Percentiles rank a stretch among this genome's conserved stretches.
phyloP scores from a whole-genome alignment of 1,140 invertebrate genomes.

The Calliopsis andreniformis region DNA sequence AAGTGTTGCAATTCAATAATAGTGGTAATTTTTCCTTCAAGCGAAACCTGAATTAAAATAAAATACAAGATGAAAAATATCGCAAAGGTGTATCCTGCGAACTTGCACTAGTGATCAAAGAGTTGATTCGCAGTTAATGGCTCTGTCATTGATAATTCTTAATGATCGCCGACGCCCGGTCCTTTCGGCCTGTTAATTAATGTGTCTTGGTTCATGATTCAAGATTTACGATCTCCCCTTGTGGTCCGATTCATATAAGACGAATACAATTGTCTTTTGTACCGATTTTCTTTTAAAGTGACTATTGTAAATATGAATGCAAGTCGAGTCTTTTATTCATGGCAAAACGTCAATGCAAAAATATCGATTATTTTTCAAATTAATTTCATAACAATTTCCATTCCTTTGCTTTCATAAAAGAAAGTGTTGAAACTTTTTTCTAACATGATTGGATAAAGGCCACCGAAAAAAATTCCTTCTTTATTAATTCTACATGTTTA shows the following conservation, averaged over 20 bases:
- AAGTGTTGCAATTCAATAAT: too few relatives aligned
- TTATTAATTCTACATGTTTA: too few relatives aligned
- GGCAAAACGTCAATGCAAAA: too few relatives aligned
- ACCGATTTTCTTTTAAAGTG: background rate
- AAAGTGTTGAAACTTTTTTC: too few relatives aligned
- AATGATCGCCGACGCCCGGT: slow-evolving; percentile 56
- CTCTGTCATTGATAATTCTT: slow-evolving; percentile 55
- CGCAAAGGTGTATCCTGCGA: slow-evolving; percentile 32
- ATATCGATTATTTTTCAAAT: too few relatives aligned
- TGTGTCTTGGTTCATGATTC: slow-evolving; percentile 63
- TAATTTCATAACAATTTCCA: too few relatives aligned
- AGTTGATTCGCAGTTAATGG: slow-evolving; percentile 68
- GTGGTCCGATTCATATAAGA: background rate
- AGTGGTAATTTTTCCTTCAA: background rate
- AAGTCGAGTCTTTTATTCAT: too few relatives aligned
- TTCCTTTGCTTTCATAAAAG: too few relatives aligned
- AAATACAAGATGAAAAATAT: background rate
- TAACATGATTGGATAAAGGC: too few relatives aligned
- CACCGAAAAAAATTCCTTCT: too few relatives aligned
- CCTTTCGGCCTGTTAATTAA: slow-evolving; percentile 60
- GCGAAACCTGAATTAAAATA: background rate
- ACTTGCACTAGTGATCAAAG: slow-evolving; percentile 54
- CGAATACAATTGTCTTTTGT: background rate
- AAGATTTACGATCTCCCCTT: slow-evolving; percentile 57
- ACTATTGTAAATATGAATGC: too few relatives aligned